Evolutionary conservation across 2,888 invertebrate genomes (phyloP), one percentile per base, ranked within the genome.

Genomic region (Lasioglossum figueresi): DNA sequence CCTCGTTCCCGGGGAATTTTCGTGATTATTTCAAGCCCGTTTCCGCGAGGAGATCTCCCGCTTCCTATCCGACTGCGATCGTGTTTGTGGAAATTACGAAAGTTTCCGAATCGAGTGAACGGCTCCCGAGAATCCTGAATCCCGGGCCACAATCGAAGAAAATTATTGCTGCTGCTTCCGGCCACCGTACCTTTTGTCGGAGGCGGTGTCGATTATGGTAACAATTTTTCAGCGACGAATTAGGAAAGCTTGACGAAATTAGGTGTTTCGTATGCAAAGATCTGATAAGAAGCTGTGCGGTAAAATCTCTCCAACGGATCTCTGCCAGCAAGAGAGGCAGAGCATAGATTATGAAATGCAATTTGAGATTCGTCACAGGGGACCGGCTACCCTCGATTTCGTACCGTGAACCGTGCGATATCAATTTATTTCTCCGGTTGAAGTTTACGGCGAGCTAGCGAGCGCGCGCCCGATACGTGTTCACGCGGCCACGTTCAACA

Each of bases 401-500:
- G 31, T 16, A 23, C 40, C 74, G 81, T 52, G 74, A 56, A 82
- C 34, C 82, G 73, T 74, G 74, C 81, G 80, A 59, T 74, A 80
- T 82, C 82, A 68, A 81, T 82, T 82, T 82, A 80, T 81, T 37
- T 74, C 81, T 23, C 56, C 74, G 73, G 27, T n/a, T 59, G 73
- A 71, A 74, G 66, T 76, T 72, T 56, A 76, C 79, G 34, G 66
- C 12, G 78, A 70, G 75, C 75, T 72, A 16, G 68, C 79, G 74
- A 16, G 45, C 45, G 45, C 45, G 45, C 45, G 45, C 16, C 45
- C 79, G 40, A 63, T 63, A 63, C 78, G 77, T 78, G 75, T 76
- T 43, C 80, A 70, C 73, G 79, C 79, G 80, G 37, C 72, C 79
- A 73, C 74, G 76, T 76, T 83, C 87, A 73, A 87, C 84, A 87